These are phyloP conservation scores for Siphonodentalium dalli DNA, from an alignment of 2,888 invertebrate species.

Conservation along the genomic window DNA sequence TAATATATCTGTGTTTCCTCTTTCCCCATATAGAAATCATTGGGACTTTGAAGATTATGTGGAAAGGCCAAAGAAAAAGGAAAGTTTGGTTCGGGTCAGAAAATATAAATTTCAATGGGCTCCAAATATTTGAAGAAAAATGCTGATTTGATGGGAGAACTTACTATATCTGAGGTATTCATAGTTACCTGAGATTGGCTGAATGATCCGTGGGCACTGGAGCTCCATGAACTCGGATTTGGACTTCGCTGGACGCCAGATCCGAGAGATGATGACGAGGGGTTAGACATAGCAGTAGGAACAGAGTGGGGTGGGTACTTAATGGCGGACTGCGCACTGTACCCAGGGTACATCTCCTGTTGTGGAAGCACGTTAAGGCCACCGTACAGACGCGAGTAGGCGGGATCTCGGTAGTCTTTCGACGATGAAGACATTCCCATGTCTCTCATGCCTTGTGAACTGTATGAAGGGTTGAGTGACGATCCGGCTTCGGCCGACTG, in stretches of 20 bases:
- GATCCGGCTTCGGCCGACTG: conserved; percentile 41
- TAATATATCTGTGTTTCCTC: no score
- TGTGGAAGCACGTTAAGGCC: no score
- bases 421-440: conserved; percentile 31
- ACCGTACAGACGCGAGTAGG: conserved; percentile 19
- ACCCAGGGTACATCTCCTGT: conserved; percentile 41
- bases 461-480: conserved; percentile 38
- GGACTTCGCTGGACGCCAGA: conserved; percentile 42
- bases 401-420: conserved; percentile 41
- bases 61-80: no score
- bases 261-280: conserved; percentile 33
- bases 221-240: conserved; percentile 41
- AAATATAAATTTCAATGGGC: no score
- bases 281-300: conserved; percentile 39
- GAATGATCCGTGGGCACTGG: conserved; percentile 42
- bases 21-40: no score
- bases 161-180: background rate
- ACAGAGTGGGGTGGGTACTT: conserved; percentile 47
- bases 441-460: conserved; percentile 40
- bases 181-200: conserved; percentile 41
- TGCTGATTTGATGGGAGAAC: no score
- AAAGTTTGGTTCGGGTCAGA: no score
- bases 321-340: conserved; percentile 40
- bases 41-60: no score
- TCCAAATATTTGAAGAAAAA: no score